Conservation (phyloP, 2,888 invertebrate species). For the Drosophila pullipes region DNA sequence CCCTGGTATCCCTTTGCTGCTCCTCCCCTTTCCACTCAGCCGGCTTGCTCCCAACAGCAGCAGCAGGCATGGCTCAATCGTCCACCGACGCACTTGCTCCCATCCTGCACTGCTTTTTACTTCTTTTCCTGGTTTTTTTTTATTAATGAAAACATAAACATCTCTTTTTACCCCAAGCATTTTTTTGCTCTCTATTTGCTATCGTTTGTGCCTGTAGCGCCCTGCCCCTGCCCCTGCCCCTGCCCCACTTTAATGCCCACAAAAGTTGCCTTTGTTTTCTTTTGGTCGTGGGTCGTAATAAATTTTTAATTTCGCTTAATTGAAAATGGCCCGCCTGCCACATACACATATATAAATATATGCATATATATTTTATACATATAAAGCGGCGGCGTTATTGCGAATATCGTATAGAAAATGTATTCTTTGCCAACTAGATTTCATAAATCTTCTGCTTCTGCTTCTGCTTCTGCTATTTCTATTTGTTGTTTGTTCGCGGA, state of each 20-base stretch:
- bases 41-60: background rate
- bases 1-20: background rate
- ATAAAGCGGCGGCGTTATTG: conserved; percentile 1
- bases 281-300: conserved; percentile 70
- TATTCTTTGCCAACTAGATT: conserved; percentile 10
- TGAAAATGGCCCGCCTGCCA: conserved; percentile 66
- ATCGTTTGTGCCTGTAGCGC: conserved; percentile 18
- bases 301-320: conserved; percentile 82
- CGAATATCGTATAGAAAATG: conserved; percentile 20
- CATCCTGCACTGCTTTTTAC: conserved; percentile 13
- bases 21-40: background rate
- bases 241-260: conserved; percentile 3
- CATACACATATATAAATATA: conserved; percentile 8
- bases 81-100: conserved; percentile 70
- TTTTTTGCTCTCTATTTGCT: conserved; percentile 51
- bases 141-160: conserved; percentile 78
- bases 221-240: background rate
- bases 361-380: conserved; percentile 13
- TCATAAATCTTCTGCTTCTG: background rate
- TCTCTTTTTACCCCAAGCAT: conserved; percentile 49
- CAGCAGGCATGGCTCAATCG: conserved; percentile 56
- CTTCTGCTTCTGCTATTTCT: background rate
- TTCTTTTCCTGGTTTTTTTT: conserved; percentile 30
- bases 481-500: conserved; percentile 3
- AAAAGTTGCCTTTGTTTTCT: conserved; percentile 68